phyloP scores from a whole-genome alignment of 2,113 vertebrate genomes.

The Prochilodus magdalenae region DNA sequence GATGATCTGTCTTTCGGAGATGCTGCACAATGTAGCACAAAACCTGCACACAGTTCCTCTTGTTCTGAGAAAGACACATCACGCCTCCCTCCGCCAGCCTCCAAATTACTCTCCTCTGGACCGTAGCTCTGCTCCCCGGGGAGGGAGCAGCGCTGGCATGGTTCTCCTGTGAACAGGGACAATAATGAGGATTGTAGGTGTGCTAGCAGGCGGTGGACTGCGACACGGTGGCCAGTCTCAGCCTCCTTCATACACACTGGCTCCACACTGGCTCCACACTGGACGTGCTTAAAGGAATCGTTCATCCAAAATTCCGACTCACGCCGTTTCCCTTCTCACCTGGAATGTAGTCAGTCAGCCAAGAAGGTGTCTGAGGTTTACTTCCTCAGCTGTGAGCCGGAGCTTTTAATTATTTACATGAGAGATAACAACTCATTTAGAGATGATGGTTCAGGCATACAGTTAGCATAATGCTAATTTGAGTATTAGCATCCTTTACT shows the following conservation, averaged over 20 bases:
- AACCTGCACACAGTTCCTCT: neutral
- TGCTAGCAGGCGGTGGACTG: neutral
- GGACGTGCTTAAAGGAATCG: neutral
- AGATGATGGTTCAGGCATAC: no score
- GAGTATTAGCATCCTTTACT: no score
- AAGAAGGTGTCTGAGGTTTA: no score
- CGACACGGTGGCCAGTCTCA: neutral
- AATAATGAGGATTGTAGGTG: neutral
- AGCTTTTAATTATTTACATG: no score
- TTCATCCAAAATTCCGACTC: neutral
- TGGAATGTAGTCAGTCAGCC: neutral
- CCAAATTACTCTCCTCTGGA: neutral
- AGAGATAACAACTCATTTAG: no score
- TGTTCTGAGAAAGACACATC: slow-evolving; percentile 5
- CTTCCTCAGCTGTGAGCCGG: no score
- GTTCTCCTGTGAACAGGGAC: neutral
- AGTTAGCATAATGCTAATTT: no score
- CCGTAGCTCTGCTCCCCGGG: neutral
- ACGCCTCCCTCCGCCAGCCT: slow-evolving; percentile 7
- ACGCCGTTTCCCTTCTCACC: neutral
- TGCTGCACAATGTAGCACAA: slow-evolving; percentile 4
- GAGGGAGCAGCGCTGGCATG: no score
- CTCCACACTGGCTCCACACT: neutral
- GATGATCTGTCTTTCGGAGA: neutral
- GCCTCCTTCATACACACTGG: neutral